Evolutionary conservation across 2,113 vertebrate species (phyloP), one percentile per base, ranked within the genome.

Genomic region (Marcusenius ussheri): DNA sequence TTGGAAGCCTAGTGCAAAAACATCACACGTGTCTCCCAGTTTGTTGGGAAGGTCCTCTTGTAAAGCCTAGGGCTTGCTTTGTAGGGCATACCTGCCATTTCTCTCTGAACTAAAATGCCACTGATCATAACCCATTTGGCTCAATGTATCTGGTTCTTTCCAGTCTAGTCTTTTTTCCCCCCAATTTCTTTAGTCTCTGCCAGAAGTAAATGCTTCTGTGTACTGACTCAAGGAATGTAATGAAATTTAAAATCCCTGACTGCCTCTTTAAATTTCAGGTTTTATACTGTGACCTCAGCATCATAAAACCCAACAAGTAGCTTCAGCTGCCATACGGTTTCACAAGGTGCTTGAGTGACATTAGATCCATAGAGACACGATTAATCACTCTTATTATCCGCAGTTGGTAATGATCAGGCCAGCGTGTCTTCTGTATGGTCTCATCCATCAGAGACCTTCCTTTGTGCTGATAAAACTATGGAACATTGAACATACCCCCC

Each of bases 211-310:
- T 42, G 74, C 39, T 80, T 42, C 74, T 31, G 35, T 19, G 17
- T 42, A 80, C 74, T 5, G 35, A 80, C 35, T 19, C 11, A 42
- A 19, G 19, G 11, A 62, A n/a, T 49, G 19, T 24, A 31, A 80
- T 58, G 35, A 84, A 15, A 77, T 53, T 19, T 21, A 83, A 85
- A 84, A 56, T 8, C 42, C 27, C 31, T 8, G 46, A 24, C 15
- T 84, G 88, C 70, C 47, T 89, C 88, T 77, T 77, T 89, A 50
- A 27, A 89, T 39, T 62, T 62, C 56, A 66, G 46, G 50, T 84
- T 85, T 84, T 11, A 51, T 47, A 47, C 89, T 85, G 56, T 86
- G 83, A 85, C 89, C 83, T 42, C 56, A 42, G 53, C 13, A 3
- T 62, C 21, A 47, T 89, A 62, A 85, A 85, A 27, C 39, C 13